Percentiles rank a stretch among this genome's conserved stretches.
Conservation (phyloP, 2,888 invertebrate genomes). For the Callosobruchus maculatus region DNA sequence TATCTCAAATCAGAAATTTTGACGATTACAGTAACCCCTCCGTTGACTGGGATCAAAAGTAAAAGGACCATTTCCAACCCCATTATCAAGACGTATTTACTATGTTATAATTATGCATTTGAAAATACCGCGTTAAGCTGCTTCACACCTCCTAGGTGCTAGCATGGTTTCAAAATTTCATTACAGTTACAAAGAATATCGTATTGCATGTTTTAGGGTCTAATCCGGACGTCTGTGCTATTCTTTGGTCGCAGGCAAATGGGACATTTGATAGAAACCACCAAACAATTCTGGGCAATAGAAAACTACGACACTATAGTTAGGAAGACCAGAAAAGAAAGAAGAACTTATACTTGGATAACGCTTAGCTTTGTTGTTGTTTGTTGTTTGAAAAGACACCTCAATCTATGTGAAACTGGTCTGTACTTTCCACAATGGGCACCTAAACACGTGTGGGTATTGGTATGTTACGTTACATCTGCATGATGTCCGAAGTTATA, state of each 20-base stretch:
- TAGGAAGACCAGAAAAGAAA: background rate
- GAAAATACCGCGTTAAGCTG: no score
- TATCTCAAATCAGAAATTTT: no score
- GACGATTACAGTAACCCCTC: no score
- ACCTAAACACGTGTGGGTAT: background rate
- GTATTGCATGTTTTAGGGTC: no score
- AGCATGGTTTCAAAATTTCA: no score
- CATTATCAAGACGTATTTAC: no score
- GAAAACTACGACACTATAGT: background rate
- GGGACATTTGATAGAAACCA: background rate
- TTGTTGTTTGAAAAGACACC: background rate
- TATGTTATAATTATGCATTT: no score
- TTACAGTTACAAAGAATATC: no score
- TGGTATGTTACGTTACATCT: background rate
- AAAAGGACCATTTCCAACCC: no score
- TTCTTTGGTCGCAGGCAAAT: background rate
- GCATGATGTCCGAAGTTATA: no score
- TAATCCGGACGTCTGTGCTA: background rate
- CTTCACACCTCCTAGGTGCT: no score
- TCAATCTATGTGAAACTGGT: background rate
- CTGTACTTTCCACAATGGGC: background rate
- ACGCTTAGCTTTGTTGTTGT: background rate
- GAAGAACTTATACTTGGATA: background rate
- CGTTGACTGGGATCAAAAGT: no score
- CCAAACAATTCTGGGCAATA: background rate